Evolutionary conservation across 2,888 invertebrate genomes (phyloP), one percentile per base, ranked within the genome.

Genomic region (Spicauda simplicius): DNA sequence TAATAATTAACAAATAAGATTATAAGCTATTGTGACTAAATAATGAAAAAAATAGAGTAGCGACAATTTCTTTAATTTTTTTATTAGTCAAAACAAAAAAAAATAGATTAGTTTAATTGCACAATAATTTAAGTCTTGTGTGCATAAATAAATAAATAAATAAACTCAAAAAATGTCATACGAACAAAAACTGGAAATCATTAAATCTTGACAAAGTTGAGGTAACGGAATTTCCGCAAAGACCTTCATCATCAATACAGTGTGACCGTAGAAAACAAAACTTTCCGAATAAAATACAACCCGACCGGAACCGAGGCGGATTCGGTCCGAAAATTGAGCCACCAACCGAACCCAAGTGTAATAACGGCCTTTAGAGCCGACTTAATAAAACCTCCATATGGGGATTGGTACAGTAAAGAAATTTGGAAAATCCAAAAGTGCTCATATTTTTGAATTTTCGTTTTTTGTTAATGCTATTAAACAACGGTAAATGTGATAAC

Each of bases 271-370:
- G 64, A 55, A 69, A 63, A 60, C 52, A 69, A 71, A 69, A 57
- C 56, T 71, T 57, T 45, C 48, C 57, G 25, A 64, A 76, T 76
- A 76, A 78, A 77, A 76, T 74, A 75, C 74, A 68, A 12, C n/a
- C 59, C 5, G 16, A 56, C 65, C 65, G 65, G 65, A 65, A 65
- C 65, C 70, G 69, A 71, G 72, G 81, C 81, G 81, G 79, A 83
- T 83, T 80, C 77, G 80, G 83, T 80, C 84, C 80, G 77, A 82
- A 84, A 85, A 87, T 85, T 85, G 85, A 84, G 83, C 85, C 82
- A 76, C 81, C 48, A 76, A 75, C 76, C 79, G 79, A 20, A 79
- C 76, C 80, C 72, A 73, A 74, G 83, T 83, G 25, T 25, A 84
- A 86, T 85, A 85, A 85, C 80, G 79, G 77, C 74, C 79, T 78